phyloP scores from a whole-genome alignment of 1,140 invertebrate species.

The Meloidogyne floridensis region DNA sequence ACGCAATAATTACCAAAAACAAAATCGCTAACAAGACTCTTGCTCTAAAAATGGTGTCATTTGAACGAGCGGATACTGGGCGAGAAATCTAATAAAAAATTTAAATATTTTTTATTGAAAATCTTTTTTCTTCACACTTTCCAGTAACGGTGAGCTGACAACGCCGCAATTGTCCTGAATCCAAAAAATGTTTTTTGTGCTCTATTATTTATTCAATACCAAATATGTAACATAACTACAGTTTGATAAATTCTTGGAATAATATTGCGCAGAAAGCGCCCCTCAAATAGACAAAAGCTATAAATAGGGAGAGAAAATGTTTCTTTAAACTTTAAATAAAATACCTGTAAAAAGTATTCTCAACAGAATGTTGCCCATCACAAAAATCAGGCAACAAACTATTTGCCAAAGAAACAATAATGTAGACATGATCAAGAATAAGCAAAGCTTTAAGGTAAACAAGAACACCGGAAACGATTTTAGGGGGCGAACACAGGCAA shows the following conservation, averaged over 20 bases:
- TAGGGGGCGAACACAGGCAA: constrained; percentile 63
- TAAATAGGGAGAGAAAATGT: constrained; percentile 22
- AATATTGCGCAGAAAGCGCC: constrained; percentile 57
- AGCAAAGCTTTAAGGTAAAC: constrained; percentile 63
- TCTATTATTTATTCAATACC: constrained; percentile 33
- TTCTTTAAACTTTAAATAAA: constrained; percentile 8
- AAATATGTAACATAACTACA: constrained; percentile 60
- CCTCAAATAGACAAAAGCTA: constrained; percentile 60
- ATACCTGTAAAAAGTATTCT: constrained; percentile 59
- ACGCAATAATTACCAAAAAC: constrained; percentile 52
- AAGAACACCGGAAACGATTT: constrained; percentile 65
- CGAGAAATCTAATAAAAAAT: constrained; percentile 59
- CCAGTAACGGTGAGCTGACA: constrained; percentile 64
- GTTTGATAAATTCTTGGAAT: constrained; percentile 60
- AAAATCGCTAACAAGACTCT: constrained; percentile 52
- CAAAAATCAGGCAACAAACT: constrained; percentile 60
- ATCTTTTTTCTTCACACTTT: constrained; percentile 45
- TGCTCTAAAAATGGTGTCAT: constrained; percentile 58
- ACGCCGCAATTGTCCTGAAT: constrained; percentile 56
- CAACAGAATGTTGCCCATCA: constrained; percentile 58
- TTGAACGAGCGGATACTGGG: constrained; percentile 61
- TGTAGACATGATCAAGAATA: constrained; percentile 59
- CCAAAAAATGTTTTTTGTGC: background rate
- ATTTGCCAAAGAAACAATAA: constrained; percentile 54
- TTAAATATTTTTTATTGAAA: constrained; percentile 12